Evolutionary conservation across 2,113 vertebrate species (phyloP).

Genomic region (Shinisaurus crocodilurus): DNA sequence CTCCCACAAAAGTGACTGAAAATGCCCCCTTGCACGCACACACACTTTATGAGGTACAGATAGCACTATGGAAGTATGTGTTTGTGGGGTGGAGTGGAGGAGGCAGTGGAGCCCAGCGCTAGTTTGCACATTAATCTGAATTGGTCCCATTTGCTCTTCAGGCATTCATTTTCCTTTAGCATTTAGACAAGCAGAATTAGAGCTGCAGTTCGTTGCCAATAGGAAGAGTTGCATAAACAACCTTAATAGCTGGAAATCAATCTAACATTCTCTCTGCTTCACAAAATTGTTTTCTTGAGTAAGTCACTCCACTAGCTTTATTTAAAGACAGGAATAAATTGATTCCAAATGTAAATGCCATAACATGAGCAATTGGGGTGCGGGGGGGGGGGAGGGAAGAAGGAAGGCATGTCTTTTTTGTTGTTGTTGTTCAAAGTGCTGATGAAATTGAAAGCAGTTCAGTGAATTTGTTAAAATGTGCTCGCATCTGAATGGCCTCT

Average conservation of each 20-base stretch:
- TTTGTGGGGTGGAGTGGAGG: too few relatives aligned
- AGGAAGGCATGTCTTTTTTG: conserved; percentile 25
- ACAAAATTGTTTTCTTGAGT: conserved; percentile 34
- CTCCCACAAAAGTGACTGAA: too few relatives aligned
- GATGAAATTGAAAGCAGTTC: conserved; percentile 37
- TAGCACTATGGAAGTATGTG: neutral
- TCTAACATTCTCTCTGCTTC: conserved; percentile 15
- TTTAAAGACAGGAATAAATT: conserved; percentile 15
- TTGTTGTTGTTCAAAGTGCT: conserved; percentile 12
- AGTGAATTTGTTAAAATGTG: conserved; percentile 48
- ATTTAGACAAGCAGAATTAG: conserved; percentile 30
- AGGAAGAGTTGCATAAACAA: conserved; percentile 22
- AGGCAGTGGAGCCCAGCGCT: neutral
- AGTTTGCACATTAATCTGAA: neutral
- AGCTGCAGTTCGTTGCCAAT: conserved; percentile 3
- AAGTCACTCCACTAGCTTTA: conserved; percentile 24
- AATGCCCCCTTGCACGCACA: neutral
- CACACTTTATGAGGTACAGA: neutral
- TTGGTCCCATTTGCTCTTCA: neutral
- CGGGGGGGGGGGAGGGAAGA: too few relatives aligned
- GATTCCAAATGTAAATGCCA: conserved; percentile 23
- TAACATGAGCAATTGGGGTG: conserved; percentile 20
- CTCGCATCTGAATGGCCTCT: neutral
- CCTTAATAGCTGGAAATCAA: conserved; percentile 21
- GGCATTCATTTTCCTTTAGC: neutral